Conservation (phyloP, 2,888 invertebrate species). For the Macaria liturata region DNA sequence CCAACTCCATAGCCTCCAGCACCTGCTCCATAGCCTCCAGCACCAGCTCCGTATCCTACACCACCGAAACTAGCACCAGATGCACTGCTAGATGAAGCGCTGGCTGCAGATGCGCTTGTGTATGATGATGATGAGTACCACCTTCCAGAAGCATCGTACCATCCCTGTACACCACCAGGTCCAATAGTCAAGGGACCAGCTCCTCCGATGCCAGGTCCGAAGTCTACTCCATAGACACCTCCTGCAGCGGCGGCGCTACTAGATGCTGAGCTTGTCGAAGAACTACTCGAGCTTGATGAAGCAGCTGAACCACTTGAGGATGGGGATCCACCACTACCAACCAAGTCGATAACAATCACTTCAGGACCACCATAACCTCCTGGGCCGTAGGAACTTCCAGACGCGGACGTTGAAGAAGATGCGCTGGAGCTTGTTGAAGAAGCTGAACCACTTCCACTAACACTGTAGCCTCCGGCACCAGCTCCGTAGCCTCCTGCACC, state of each 20-base stretch:
- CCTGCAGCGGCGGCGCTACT: too few relatives aligned
- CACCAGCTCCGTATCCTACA: not conserved
- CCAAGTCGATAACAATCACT: not conserved
- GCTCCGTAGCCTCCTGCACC: not conserved
- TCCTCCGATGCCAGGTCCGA: too few relatives aligned
- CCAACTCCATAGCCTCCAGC: too few relatives aligned
- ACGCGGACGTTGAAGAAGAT: not conserved
- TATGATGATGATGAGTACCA: too few relatives aligned
- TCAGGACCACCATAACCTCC: not conserved
- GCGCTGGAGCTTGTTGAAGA: not conserved
- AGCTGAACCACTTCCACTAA: not conserved
- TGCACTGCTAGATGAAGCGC: not conserved
- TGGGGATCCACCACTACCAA: not conserved
- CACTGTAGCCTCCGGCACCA: constrained; percentile 1
- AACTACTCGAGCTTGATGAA: too few relatives aligned
- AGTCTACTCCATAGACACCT: too few relatives aligned
- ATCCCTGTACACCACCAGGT: too few relatives aligned
- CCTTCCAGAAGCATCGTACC: too few relatives aligned
- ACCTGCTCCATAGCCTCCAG: not conserved
- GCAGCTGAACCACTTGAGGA: not conserved
- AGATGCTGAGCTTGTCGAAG: too few relatives aligned
- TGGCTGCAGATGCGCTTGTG: too few relatives aligned
- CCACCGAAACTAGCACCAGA: not conserved
- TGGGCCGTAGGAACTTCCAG: not conserved
- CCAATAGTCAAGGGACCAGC: not conserved